phyloP scores from a whole-genome alignment of 2,888 invertebrate genomes.

The Allacma fusca region DNA sequence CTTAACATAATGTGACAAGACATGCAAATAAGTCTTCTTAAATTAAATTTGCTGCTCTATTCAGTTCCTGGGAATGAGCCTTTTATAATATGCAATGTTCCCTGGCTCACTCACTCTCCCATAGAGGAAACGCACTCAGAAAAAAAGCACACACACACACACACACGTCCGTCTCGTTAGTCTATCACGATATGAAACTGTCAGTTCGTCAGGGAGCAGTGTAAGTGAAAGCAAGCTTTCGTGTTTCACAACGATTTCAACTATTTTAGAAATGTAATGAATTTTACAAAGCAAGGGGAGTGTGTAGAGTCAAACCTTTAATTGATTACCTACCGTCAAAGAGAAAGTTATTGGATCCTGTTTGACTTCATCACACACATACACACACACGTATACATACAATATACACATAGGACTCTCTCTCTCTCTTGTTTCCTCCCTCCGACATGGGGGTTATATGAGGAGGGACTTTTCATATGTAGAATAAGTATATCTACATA shows the following conservation, averaged over 20 bases:
- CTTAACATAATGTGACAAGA: slow-evolving; percentile 19
- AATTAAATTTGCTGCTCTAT: neutral
- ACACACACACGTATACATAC: too few relatives aligned
- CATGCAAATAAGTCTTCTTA: slow-evolving; percentile 30
- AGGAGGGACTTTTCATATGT: neutral
- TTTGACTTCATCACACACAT: slow-evolving; percentile 1
- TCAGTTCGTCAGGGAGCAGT: neutral
- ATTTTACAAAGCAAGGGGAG: slow-evolving; percentile 18
- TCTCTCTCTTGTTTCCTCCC: slow-evolving; percentile 1
- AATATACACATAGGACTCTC: too few relatives aligned
- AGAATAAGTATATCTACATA: neutral
- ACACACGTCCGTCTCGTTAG: slow-evolving; percentile 2
- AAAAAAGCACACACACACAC: too few relatives aligned
- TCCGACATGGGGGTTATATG: neutral
- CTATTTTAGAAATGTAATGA: slow-evolving; percentile 19
- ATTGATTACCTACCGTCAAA: slow-evolving; percentile 32
- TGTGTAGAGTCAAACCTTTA: slow-evolving; percentile 17
- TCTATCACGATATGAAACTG: slow-evolving; percentile 7
- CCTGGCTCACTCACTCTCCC: too few relatives aligned
- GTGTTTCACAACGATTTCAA: slow-evolving; percentile 16
- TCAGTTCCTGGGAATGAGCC: too few relatives aligned
- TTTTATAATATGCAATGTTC: too few relatives aligned
- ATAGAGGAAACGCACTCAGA: too few relatives aligned
- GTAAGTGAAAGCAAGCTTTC: slow-evolving; percentile 15
- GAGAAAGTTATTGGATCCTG: slow-evolving; percentile 25